Conservation (phyloP, 2,888 invertebrate genomes). For the Amphipyra berbera region DNA sequence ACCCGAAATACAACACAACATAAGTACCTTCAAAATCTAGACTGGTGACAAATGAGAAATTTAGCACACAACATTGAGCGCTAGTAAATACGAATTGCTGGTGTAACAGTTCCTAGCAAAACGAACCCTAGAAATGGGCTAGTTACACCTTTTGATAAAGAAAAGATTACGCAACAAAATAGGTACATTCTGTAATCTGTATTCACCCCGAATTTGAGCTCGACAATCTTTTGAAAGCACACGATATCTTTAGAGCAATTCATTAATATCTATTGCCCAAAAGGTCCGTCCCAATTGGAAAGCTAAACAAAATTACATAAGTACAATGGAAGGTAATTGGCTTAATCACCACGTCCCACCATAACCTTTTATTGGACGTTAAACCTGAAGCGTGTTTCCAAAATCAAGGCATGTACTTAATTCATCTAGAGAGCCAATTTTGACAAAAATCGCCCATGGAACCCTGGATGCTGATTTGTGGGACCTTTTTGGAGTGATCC, state of each 20-base stretch:
- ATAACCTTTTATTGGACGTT: slow-evolving; percentile 77
- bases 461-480: slow-evolving; percentile 36
- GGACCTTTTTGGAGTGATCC: slow-evolving; percentile 40
- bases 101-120: neutral
- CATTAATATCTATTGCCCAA: slow-evolving; percentile 58
- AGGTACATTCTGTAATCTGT: slow-evolving; percentile 4
- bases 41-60: too few relatives aligned
- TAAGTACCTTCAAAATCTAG: too few relatives aligned
- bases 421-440: slow-evolving; percentile 46
- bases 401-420: slow-evolving; percentile 66
- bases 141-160: neutral
- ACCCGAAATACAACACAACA: too few relatives aligned
- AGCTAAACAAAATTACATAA: slow-evolving; percentile 69
- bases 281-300: slow-evolving; percentile 61
- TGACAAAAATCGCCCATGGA: slow-evolving; percentile 47
- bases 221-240: slow-evolving; percentile 35
- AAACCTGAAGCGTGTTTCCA: slow-evolving; percentile 72
- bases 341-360: slow-evolving; percentile 73
- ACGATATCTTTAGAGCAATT: slow-evolving; percentile 52
- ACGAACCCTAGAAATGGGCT: neutral
- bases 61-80: too few relatives aligned
- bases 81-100: too few relatives aligned
- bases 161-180: slow-evolving; percentile 16
- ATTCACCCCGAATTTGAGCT: slow-evolving; percentile 14
- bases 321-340: slow-evolving; percentile 74